phyloP scores from a whole-genome alignment of 2,888 invertebrate genomes.

The Melinopterus prodromus region DNA sequence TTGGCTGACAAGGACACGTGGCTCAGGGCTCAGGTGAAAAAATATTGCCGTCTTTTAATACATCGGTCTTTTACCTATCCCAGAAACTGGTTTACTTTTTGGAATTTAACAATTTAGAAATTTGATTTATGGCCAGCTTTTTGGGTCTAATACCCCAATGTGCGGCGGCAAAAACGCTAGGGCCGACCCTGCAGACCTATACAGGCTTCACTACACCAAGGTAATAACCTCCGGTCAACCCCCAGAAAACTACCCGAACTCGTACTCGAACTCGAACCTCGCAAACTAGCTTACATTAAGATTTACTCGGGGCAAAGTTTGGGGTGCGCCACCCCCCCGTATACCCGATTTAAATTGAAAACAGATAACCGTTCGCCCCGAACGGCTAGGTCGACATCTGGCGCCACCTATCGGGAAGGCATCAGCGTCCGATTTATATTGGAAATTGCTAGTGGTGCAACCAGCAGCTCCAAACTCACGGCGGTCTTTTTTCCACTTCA shows the following conservation, averaged over 20 bases:
- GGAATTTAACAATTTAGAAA: too few species aligned
- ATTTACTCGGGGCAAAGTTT: background rate
- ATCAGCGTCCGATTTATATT: constrained; percentile 4
- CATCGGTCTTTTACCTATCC: too few species aligned
- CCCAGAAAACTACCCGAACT: background rate
- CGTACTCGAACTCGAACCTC: background rate
- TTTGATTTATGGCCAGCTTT: too few species aligned
- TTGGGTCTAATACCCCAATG: too few species aligned
- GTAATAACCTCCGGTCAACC: background rate
- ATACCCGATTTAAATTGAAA: background rate
- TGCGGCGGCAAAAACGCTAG: too few species aligned
- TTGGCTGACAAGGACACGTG: too few species aligned
- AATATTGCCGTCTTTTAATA: too few species aligned
- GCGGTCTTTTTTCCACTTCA: background rate
- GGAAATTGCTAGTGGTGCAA: background rate
- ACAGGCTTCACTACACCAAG: background rate
- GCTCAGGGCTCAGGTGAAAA: too few species aligned
- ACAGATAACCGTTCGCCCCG: background rate
- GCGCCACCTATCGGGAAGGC: background rate
- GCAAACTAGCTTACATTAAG: background rate
- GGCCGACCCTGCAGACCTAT: too few species aligned
- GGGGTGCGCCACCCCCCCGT: background rate
- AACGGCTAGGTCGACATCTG: background rate
- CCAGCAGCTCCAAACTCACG: background rate
- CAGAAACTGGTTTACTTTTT: too few species aligned